These are phyloP conservation scores for Cinclus cinclus DNA, from an alignment of 2,113 vertebrate genomes.

Conservation along the genomic window DNA sequence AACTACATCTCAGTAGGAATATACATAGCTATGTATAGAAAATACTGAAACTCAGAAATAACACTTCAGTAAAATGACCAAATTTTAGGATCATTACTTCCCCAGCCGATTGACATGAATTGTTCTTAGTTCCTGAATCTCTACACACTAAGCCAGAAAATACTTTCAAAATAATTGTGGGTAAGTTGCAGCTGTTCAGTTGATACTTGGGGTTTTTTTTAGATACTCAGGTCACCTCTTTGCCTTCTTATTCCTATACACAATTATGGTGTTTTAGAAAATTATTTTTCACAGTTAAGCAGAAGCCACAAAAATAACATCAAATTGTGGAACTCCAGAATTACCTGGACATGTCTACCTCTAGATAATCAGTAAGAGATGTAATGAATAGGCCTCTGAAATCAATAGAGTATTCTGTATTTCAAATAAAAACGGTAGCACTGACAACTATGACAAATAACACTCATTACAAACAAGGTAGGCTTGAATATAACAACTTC, in stretches of 20 bases:
- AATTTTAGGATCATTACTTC: not conserved
- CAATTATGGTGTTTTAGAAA: not conserved
- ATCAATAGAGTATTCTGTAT: not conserved
- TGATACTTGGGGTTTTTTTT: rapidly evolving
- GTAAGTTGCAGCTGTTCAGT: not conserved
- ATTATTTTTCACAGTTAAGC: not conserved
- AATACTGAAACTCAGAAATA: not conserved
- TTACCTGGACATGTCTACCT: not conserved
- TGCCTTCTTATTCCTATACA: not conserved
- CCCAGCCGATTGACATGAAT: not conserved
- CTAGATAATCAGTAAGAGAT: not conserved
- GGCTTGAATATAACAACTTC: not conserved
- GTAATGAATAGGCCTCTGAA: not conserved
- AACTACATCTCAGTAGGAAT: not conserved
- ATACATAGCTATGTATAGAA: not conserved
- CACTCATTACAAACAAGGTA: not conserved
- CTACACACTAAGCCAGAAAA: not conserved
- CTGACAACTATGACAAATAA: not conserved
- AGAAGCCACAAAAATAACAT: not conserved
- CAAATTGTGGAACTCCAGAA: not conserved
- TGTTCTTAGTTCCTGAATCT: not conserved
- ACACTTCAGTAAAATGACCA: not conserved
- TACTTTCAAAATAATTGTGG: not conserved
- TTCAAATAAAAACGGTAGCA: not conserved
- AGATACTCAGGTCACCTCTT: not conserved